Conservation (phyloP, 2,113 vertebrate genomes). For the Pseudorhombus dupliciocellatus region DNA sequence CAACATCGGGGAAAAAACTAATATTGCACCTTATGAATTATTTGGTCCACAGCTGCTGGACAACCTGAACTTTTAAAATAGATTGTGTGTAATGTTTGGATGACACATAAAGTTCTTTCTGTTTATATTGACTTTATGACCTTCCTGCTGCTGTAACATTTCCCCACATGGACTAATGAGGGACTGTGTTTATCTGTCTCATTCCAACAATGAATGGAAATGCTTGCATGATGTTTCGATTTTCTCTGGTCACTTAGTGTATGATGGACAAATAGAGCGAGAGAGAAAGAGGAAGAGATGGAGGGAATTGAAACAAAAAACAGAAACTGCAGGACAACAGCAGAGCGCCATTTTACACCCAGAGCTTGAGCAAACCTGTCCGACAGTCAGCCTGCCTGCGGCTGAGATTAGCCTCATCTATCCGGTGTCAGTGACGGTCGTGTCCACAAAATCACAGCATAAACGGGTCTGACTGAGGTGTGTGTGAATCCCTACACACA, state of each 20-base stretch:
- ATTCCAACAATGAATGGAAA: background rate
- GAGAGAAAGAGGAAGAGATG: background rate
- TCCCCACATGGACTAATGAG: no score
- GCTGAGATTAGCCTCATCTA: slow-evolving; percentile 97
- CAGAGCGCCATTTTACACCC: slow-evolving; percentile 84
- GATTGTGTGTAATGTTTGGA: no score
- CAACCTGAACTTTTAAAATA: no score
- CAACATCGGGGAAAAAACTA: no score
- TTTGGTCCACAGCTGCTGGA: no score
- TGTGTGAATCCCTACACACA: background rate
- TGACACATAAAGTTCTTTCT: no score
- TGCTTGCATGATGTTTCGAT: background rate
- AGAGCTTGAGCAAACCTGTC: slow-evolving; percentile 91
- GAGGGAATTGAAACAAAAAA: background rate
- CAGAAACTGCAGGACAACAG: slow-evolving; percentile 23
- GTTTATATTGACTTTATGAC: no score
- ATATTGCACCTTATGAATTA: no score
- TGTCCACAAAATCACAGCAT: slow-evolving; percentile 98
- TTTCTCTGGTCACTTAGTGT: slow-evolving; percentile 2
- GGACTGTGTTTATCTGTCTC: no score
- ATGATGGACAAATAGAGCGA: background rate
- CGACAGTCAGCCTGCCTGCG: slow-evolving; percentile 90
- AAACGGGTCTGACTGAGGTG: slow-evolving; percentile 89
- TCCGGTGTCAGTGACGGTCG: slow-evolving; percentile 97
- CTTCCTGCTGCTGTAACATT: no score